A percentile compares a stretch with the other conserved stretches of the same genome.
These are phyloP conservation scores for Mustela lutreola DNA, from an alignment of 2,113 vertebrate genomes.

Conservation along the genomic window DNA sequence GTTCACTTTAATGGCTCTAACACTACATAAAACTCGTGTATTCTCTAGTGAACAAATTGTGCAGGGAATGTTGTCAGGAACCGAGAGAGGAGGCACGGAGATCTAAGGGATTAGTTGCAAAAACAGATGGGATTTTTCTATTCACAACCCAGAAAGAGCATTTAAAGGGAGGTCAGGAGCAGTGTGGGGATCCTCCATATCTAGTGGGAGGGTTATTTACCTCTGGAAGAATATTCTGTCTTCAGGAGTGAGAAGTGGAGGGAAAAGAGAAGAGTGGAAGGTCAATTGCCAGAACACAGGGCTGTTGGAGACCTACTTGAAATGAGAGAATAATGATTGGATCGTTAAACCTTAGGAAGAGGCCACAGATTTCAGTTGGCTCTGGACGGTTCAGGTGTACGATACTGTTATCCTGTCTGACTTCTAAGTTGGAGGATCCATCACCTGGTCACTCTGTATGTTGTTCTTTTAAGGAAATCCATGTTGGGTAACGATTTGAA, in stretches of 20 bases:
- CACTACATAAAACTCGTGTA: slow-evolving; percentile 72
- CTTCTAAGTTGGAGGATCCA: neutral
- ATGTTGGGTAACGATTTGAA: neutral
- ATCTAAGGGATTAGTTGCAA: neutral
- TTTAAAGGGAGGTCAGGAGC: neutral
- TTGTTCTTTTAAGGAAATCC: neutral
- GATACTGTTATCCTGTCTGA: neutral
- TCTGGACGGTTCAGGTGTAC: rapidly evolving
- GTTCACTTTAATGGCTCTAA: slow-evolving; percentile 74
- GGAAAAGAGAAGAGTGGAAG: neutral
- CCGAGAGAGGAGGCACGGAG: neutral
- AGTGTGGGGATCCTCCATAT: too few species aligned
- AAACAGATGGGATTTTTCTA: neutral
- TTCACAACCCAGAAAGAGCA: neutral
- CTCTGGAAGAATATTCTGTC: neutral
- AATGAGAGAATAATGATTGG: neutral
- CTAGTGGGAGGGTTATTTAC: neutral
- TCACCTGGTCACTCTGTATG: neutral
- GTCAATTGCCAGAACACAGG: neutral
- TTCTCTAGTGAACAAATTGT: slow-evolving; percentile 7
- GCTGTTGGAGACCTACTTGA: neutral
- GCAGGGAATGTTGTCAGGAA: slow-evolving; percentile 38
- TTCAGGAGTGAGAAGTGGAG: rapidly evolving
- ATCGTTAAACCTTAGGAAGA: neutral
- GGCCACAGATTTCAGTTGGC: neutral